phyloP scores from a whole-genome alignment of 2,113 vertebrate species.

The Equus quagga region DNA sequence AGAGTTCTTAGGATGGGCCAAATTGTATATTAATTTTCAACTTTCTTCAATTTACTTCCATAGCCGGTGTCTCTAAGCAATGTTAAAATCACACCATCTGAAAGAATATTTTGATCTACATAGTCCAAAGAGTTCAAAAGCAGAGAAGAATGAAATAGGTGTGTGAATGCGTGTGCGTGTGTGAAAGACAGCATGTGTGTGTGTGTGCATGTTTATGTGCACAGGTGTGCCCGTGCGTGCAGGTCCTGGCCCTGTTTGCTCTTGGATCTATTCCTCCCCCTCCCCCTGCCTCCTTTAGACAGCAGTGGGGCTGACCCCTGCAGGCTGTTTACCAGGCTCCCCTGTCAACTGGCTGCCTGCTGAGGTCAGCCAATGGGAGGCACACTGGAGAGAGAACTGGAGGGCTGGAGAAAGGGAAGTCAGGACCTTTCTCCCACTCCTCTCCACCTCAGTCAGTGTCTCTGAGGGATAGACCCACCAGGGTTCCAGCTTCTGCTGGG shows the following conservation, averaged over 20 bases:
- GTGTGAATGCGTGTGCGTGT: background rate
- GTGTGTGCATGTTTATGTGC: too few species aligned
- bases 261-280: background rate
- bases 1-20: background rate
- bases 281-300: background rate
- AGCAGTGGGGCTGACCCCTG: background rate
- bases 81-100: background rate
- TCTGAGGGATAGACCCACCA: background rate
- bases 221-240: fast-evolving
- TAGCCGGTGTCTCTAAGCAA: background rate
- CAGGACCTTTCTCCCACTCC: background rate
- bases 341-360: background rate
- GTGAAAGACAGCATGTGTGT: background rate
- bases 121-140: background rate
- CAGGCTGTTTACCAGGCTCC: background rate
- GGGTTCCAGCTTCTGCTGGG: background rate
- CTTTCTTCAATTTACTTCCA: background rate
- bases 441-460: background rate
- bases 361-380: background rate
- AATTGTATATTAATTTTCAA: constrained; percentile 50
- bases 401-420: background rate
- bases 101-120: background rate
- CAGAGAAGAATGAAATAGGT: background rate
- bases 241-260: background rate
- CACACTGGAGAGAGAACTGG: background rate